These are phyloP conservation scores for Heterodera carotae DNA, from an alignment of 1,140 invertebrate genomes.

Conservation along the genomic window DNA sequence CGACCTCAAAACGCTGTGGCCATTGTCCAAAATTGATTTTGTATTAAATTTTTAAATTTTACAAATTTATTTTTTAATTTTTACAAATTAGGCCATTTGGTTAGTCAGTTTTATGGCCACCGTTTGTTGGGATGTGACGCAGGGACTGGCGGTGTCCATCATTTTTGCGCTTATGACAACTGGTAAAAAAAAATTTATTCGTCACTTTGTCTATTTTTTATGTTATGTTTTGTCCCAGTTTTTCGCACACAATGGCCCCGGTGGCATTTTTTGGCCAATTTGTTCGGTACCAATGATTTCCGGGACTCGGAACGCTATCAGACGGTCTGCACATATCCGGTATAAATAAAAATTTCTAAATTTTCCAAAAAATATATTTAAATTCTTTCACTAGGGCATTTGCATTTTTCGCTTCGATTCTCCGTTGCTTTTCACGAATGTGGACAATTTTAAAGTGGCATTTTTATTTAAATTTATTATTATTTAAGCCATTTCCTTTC, in stretches of 20 bases:
- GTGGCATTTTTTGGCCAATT: constrained; percentile 62
- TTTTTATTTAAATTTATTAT: not conserved
- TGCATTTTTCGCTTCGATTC: constrained; percentile 65
- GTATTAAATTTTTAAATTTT: constrained; percentile 19
- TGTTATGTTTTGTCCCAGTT: constrained; percentile 12
- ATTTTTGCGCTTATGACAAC: constrained; percentile 62
- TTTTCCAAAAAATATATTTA: not conserved
- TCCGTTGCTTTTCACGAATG: constrained; percentile 63
- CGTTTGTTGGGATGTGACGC: constrained; percentile 57
- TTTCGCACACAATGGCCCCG: constrained; percentile 49
- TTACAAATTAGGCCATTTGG: constrained; percentile 54
- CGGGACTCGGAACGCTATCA: constrained; percentile 60
- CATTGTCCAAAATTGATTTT: constrained; percentile 64
- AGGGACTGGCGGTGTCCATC: constrained; percentile 56
- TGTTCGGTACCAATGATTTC: constrained; percentile 61
- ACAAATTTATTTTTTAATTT: not conserved
- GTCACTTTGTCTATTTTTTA: not conserved
- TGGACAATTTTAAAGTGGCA: constrained; percentile 60
- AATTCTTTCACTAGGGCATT: constrained; percentile 50
- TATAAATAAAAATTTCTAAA: not conserved
- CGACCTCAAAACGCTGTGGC: constrained; percentile 59
- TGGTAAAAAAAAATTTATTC: constrained; percentile 27
- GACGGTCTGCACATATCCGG: constrained; percentile 36
- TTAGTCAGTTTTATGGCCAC: constrained; percentile 61
- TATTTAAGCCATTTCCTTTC: no score